Conservation (phyloP, 2,888 invertebrate genomes). For the Prosopocoilus inquinatus region DNA sequence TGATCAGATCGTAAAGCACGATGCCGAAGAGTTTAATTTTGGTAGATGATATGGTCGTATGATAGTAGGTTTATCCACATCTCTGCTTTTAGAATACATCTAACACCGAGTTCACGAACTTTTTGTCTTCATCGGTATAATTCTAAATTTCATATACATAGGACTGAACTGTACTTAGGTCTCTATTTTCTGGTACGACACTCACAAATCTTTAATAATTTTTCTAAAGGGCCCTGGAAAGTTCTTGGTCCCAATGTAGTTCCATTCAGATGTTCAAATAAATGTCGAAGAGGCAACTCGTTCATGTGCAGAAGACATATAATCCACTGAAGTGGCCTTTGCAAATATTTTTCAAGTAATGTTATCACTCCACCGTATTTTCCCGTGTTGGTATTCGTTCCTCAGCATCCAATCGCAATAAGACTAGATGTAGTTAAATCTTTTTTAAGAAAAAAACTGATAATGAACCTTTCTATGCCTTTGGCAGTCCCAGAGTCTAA, state of each 20-base stretch:
- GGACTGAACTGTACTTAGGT: no score
- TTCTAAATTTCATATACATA: no score
- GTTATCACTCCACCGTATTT: slow-evolving; percentile 2
- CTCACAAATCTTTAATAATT: slow-evolving; percentile 14
- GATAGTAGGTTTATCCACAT: no score
- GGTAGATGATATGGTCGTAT: no score
- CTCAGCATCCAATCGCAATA: background rate
- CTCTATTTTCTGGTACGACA: slow-evolving; percentile 1
- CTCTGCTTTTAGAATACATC: no score
- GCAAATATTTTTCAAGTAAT: slow-evolving; percentile 2
- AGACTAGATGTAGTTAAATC: no score
- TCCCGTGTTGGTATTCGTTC: background rate
- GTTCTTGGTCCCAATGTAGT: slow-evolving; percentile 26
- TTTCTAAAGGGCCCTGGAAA: slow-evolving; percentile 27
- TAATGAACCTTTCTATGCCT: background rate
- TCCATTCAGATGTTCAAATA: slow-evolving; percentile 29
- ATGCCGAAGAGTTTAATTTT: no score
- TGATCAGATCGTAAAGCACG: no score
- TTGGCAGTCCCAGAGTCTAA: background rate
- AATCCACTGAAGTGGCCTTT: slow-evolving; percentile 1
- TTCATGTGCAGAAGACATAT: slow-evolving; percentile 3
- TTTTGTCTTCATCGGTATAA: no score
- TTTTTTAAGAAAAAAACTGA: background rate
- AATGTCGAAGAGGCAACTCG: slow-evolving; percentile 22
- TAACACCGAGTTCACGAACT: no score